Evolutionary conservation across 1,140 invertebrate genomes (phyloP), one percentile per base, ranked within the genome.

Genomic region (Drosophila elegans): DNA sequence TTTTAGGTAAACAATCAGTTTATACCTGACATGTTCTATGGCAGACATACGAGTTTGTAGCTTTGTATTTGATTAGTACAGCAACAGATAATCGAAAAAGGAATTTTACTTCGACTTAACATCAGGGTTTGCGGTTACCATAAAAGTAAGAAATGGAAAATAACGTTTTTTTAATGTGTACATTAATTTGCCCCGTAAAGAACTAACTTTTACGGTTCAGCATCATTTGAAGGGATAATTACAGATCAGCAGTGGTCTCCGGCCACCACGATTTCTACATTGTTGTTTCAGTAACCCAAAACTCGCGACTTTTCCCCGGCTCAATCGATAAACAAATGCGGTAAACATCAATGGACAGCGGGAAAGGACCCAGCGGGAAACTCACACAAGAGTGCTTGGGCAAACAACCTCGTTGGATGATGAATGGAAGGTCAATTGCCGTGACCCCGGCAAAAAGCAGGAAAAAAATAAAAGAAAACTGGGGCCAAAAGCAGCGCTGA

Each of bases 361-460:
- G 55, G 44, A 48, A 39, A 16, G 36, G 45, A 44, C 52, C 48
- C 51, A 51, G 75, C 64, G 67, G 52, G 41, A 54, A 51, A 51
- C 64, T 49, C 52, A 51, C 48, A 21, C 44, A 53, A 55, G 42
- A 81, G 68, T 66, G 71, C 73, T 84, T 84, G 39, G 49, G 80
- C 76, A 85, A 85, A 85, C 82, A 85, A 85, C 74, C 79, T 78
- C 61, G 38, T 64, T 29, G 45, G 38, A 41, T 89, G 84, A 89
- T 89, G 84, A 84, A 89, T 89, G 76, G 84, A 89, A 89, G 84
- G 84, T 89, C 84, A 89, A 89, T 89, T 89, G 84, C 68, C 80
- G 62, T 89, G 84, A 89, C 72, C 84, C 80, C 63, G 56, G 68
- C 56, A 52, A 13, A 63, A 67, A 42, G 53, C 53, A 64, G 39